Evolutionary conservation across 2,797 vertebrate genomes (phyloP).

Genomic region (Todus mexicanus): DNA sequence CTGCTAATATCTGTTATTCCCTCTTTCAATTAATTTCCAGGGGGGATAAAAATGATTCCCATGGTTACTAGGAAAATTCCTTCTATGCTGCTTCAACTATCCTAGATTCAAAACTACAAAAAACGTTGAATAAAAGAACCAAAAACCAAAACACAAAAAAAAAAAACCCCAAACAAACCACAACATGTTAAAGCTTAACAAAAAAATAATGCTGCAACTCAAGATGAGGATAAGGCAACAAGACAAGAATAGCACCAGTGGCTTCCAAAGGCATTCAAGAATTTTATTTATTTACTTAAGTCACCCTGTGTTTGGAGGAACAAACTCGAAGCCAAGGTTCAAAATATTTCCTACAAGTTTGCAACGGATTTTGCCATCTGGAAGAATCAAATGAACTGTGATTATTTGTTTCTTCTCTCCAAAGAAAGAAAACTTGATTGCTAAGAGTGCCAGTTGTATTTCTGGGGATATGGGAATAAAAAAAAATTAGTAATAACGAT

Average conservation of each 20-base stretch:
- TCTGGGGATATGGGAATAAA: background rate
- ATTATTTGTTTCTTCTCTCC: background rate
- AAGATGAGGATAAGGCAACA: background rate
- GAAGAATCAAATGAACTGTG: background rate
- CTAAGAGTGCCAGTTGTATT: background rate
- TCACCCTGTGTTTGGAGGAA: background rate
- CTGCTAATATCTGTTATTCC: background rate
- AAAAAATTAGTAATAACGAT: no score
- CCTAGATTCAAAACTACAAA: background rate
- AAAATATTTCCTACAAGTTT: background rate
- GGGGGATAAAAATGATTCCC: background rate
- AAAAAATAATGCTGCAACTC: background rate
- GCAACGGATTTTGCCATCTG: background rate
- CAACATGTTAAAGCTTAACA: background rate
- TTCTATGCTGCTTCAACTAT: background rate
- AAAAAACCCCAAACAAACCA: background rate
- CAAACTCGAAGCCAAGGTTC: background rate
- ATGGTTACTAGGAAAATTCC: background rate
- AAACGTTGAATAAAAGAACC: background rate
- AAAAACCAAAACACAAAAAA: background rate
- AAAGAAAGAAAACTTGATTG: background rate
- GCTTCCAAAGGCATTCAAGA: background rate
- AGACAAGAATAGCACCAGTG: background rate
- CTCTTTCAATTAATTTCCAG: background rate
- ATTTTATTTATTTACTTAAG: background rate